Base-by-base conservation (phyloP, 2,888 invertebrate species). In the Apoderus coryli region DNA sequence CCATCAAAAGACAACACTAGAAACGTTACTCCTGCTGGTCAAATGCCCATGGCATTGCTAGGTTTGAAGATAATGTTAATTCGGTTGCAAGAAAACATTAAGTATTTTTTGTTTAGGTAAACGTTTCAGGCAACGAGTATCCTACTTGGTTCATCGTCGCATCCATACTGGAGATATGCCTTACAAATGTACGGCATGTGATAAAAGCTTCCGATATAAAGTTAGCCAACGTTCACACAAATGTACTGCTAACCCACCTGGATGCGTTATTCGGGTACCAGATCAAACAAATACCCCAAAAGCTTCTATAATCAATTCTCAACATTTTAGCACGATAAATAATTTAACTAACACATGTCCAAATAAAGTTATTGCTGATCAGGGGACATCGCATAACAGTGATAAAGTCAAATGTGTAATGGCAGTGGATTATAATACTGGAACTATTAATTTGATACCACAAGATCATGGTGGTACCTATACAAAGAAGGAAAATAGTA, bases 121-220 rank as follows among this genome's bases (percentile, higher is more conserved):
- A 66, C 76, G 79, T 49, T 86, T 86, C 51, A 70, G 86, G 5
- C 86, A 86, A 53, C 60, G 85, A 34, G 84, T 86, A 9, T 84
- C 84, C 1, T 85, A 84, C 54, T 62, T 85, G 47, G 85, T 86
- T 0, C 85, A 86, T 52, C 67, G 76, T 37, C 66, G 85, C 39
- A 85, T 84, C 42, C 84, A 85, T 45, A 79, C 84, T 2, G 85
- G 84, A 16, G 81, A 70, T 1, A 80, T 84, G 81, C 85, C 85
- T 1, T 85, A 85, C 49, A 78, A 76, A 55, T 85, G 85, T 48
- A 73, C 76, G 24, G 68, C 72, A 4, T 86, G 85, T 51, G 69
- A 77, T 30, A 82, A 80, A 61, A 76, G 66, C 48, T 85, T 85
- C 52, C 68, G 85, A 35, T 85, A 85, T 46, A 85, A 85, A 67